phyloP scores from a whole-genome alignment of 2,113 vertebrate genomes.

The Odobenus rosmarus region DNA sequence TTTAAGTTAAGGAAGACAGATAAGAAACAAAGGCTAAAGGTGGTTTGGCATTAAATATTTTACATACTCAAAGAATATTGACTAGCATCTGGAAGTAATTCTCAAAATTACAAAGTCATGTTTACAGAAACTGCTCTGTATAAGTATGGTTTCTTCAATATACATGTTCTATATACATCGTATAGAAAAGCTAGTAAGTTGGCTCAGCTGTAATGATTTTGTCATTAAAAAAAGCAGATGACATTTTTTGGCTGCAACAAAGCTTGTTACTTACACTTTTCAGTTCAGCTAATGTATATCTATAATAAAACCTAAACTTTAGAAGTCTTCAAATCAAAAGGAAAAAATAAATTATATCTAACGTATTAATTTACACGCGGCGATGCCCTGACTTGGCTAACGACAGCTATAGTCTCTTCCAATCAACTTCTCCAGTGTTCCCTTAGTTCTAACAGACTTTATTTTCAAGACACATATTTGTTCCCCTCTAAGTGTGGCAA shows the following conservation, averaged over 20 bases:
- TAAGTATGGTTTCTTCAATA: not conserved
- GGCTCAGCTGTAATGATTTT: constrained; percentile 55
- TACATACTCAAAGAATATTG: constrained; percentile 75
- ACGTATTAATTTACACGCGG: constrained; percentile 62
- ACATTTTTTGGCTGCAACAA: constrained; percentile 69
- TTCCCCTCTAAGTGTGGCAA: not conserved
- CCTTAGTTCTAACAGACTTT: constrained; percentile 45
- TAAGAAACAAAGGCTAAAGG: constrained; percentile 69
- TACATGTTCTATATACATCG: constrained; percentile 65
- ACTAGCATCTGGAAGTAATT: constrained; percentile 62
- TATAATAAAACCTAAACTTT: constrained; percentile 64
- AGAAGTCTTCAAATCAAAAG: constrained; percentile 65
- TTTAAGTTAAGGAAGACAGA: constrained; percentile 26
- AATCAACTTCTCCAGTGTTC: constrained; percentile 48
- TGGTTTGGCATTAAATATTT: constrained; percentile 72
- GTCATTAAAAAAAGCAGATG: constrained; percentile 70
- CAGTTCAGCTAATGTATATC: constrained; percentile 57
- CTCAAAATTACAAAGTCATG: constrained; percentile 73
- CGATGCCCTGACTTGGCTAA: constrained; percentile 54
- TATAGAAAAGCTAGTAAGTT: constrained; percentile 70
- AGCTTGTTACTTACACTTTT: constrained; percentile 62
- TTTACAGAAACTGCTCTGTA: constrained; percentile 67
- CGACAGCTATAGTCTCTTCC: constrained; percentile 38
- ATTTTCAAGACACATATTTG: constrained; percentile 19
- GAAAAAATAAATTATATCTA: constrained; percentile 67